Evolutionary conservation across 2,888 invertebrate genomes (phyloP).

Genomic region (Drosophila paramelanica): DNA sequence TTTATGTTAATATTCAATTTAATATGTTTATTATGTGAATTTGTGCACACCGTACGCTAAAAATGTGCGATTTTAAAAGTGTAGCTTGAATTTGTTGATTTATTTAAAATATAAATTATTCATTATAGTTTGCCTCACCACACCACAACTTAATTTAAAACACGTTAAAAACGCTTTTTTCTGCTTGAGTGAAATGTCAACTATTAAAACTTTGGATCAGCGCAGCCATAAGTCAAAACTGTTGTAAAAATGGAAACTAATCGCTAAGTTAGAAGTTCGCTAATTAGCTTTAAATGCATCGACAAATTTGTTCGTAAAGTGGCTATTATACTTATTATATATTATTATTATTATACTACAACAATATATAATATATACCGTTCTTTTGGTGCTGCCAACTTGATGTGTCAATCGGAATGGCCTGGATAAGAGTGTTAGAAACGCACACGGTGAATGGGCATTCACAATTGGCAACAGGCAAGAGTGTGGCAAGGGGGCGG

Average conservation of each 20-base stretch:
- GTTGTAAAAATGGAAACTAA: background rate
- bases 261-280: background rate
- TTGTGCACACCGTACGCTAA: too few relatives aligned
- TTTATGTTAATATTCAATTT: background rate
- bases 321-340: too few relatives aligned
- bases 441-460: conserved; percentile 41
- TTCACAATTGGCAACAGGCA: conserved; percentile 23
- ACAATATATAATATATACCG: background rate
- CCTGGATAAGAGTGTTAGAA: conserved; percentile 5
- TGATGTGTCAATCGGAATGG: conserved; percentile 6
- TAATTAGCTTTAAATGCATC: conserved; percentile 2
- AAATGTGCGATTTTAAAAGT: background rate
- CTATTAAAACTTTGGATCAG: background rate
- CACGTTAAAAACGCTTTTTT: background rate
- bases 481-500: background rate
- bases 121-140: background rate
- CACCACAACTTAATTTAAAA: too few relatives aligned
- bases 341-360: too few relatives aligned
- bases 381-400: background rate
- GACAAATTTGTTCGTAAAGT: background rate
- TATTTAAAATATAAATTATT: background rate
- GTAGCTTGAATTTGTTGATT: background rate
- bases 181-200: too few relatives aligned
- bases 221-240: background rate
- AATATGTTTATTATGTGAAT: background rate